Base-by-base conservation (phyloP, 2,797 vertebrate species). In the Leucoraja ocellata region DNA sequence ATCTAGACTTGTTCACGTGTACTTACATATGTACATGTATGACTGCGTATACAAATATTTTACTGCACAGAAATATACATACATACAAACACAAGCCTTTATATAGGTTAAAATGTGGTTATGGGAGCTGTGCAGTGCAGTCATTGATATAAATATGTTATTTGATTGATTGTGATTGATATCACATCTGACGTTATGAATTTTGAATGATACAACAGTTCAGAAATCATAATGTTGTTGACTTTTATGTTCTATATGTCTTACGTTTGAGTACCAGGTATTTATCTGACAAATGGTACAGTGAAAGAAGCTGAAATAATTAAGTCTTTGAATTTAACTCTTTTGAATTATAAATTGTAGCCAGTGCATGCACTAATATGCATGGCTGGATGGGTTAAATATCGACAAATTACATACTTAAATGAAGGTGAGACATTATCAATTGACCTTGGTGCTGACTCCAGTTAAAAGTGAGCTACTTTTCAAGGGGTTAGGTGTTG, bases 181-280 rank as follows among this genome's bases (percentile, higher is more conserved):
- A 92, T 74, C 13, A 92, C 18, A 92, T 92, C 68, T 92, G 90
- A 92, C 90, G 46, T 92, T 92, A 74, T 92, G 90, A 92, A 92
- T 92, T 92, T 92, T 76, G 90, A 92, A 92, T 92, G 46, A 92
- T 92, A 92, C 32, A 76, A 74, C 68, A 92, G 90, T 92, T 92
- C 90, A 92, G 90, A 92, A 88, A 92, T 92, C 90, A 92, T 92
- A 71, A 92, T 92, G 90, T 92, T 92, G 90, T 92, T 92, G 71
- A 92, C 90, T 92, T 92, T 92, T 92, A 92, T 74, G 71, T 73
- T 74, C 90, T 54, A 2, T 92, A 46, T 1, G 46, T 76, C 71
- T 25, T 71, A 74, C 58, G 11, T 92, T 74, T 28, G 63, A 18
- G 9, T n/a, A 58, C 39, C 46, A 23, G 10, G 68, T 92, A 92